A percentile compares a stretch with the other conserved stretches of the same genome.
Evolutionary conservation across 2,888 invertebrate species (phyloP).

Genomic region (Nemotelus pantherinus): DNA sequence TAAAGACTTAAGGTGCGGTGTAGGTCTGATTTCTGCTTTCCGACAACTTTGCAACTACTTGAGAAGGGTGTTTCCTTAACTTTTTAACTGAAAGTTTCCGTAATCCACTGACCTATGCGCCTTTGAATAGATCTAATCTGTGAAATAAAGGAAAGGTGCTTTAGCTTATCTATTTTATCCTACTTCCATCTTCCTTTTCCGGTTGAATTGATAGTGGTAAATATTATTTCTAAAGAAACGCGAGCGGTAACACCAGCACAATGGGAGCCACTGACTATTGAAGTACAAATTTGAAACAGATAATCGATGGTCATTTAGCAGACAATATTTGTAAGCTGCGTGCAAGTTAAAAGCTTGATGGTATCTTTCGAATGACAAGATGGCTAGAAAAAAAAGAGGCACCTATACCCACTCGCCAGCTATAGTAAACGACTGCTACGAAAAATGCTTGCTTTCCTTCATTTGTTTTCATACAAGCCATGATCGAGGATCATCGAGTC

Average conservation of each 20-base stretch:
- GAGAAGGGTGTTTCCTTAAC: too few species aligned
- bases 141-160: too few species aligned
- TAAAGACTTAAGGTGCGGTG: too few species aligned
- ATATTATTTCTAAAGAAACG: too few species aligned
- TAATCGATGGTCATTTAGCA: conserved; percentile 26
- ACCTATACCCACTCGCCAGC: not conserved
- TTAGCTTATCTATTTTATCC: too few species aligned
- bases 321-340: conserved; percentile 25
- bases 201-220: too few species aligned
- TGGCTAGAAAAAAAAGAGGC: not conserved
- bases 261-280: conserved; percentile 10
- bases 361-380: conserved; percentile 35
- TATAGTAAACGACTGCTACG: not conserved
- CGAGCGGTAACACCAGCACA: conserved; percentile 12
- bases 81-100: too few species aligned
- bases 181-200: too few species aligned
- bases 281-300: conserved; percentile 33
- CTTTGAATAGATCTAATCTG: too few species aligned
- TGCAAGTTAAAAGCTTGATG: conserved; percentile 20
- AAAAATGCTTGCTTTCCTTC: conserved; percentile 19
- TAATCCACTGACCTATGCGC: too few species aligned
- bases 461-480: conserved; percentile 40
- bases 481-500: conserved; percentile 40
- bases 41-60: too few species aligned
- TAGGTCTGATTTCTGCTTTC: too few species aligned